Evolutionary conservation across 2,888 invertebrate genomes (phyloP).

Genomic region (Drosophila demipolita): DNA sequence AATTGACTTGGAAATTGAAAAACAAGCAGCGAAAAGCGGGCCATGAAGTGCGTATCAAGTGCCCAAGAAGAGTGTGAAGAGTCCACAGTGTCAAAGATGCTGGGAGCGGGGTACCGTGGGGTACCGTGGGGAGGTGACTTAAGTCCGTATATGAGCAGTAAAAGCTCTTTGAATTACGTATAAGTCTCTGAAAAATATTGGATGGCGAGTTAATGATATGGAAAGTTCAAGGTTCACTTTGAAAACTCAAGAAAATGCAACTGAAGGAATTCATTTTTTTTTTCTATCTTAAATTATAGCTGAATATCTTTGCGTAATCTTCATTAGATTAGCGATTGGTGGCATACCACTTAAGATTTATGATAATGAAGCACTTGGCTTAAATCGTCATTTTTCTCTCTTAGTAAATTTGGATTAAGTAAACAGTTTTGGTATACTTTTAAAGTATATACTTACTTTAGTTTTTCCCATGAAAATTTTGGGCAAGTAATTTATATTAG

Average conservation of each 20-base stretch:
- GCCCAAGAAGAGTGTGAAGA: conserved; percentile 18
- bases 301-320: background rate
- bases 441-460: background rate
- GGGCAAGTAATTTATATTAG: background rate
- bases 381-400: background rate
- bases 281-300: background rate
- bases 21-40: conserved; percentile 56
- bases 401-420: background rate
- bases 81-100: conserved; percentile 16
- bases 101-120: conserved; percentile 18
- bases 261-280: background rate
- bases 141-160: conserved; percentile 50
- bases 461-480: background rate
- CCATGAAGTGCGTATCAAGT: conserved; percentile 61
- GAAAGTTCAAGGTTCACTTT: conserved; percentile 41
- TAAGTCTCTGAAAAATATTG: conserved; percentile 45
- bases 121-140: conserved; percentile 7
- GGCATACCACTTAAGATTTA: background rate
- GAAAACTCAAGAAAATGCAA: conserved; percentile 9
- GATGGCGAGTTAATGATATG: conserved; percentile 45
- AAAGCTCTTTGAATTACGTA: conserved; percentile 53
- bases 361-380: background rate
- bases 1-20: conserved; percentile 82
- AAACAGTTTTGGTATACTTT: background rate
- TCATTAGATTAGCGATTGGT: background rate